Conservation (phyloP, 1,140 invertebrate genomes). For the Sesamia nonagrioides region DNA sequence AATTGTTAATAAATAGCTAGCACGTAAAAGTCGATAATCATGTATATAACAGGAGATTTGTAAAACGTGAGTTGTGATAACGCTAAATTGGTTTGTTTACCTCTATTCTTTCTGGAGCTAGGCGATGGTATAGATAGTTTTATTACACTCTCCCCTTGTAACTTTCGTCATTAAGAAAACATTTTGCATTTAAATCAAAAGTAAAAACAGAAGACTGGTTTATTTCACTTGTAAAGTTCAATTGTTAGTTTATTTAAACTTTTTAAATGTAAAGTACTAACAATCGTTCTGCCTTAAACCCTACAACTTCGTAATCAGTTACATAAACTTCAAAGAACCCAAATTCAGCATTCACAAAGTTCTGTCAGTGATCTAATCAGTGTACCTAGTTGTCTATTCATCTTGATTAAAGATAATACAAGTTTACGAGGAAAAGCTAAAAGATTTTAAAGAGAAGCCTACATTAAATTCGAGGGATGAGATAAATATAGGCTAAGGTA, state of each 20-base stretch:
- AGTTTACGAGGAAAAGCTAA: no score
- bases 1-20: no score
- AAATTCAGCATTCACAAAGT: conserved; percentile 28
- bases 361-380: conserved; percentile 26
- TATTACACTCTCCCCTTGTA: no score
- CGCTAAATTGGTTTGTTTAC: no score
- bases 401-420: not conserved
- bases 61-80: no score
- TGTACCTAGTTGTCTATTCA: conserved; percentile 26
- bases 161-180: no score
- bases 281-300: not conserved
- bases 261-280: not conserved
- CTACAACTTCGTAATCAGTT: not conserved
- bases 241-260: not conserved
- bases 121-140: no score
- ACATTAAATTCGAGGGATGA: not conserved
- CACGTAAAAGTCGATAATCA: no score
- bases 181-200: not conserved
- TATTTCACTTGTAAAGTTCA: not conserved
- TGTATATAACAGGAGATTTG: no score
- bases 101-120: no score
- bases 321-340: not conserved
- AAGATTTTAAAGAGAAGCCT: not conserved
- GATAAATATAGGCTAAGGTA: not conserved
- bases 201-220: not conserved